Base-by-base conservation (phyloP, 1,140 invertebrate genomes). In the Alviniconcha marisindica region DNA sequence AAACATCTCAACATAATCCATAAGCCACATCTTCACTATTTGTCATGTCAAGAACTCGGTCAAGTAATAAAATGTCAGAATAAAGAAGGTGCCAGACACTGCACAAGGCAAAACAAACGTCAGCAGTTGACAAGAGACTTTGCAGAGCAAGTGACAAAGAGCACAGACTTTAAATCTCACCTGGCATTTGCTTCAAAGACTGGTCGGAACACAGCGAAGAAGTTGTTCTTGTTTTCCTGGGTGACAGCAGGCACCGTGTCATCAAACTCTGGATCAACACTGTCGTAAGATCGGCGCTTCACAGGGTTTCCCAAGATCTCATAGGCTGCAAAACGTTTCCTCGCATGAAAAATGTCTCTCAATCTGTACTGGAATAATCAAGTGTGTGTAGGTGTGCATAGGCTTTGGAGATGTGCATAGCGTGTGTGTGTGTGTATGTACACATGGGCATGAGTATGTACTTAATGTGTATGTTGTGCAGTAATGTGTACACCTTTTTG, bases 191-290 rank as follows among this genome's bases (percentile, higher is more conserved):
- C 93, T 91, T 97, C 95, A 93, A 99, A 96, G 87, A 96, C 95
- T 93, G 96, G 93, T 85, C 94, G 93, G 95, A 99, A 96, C n/a
- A 95, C 93, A 90, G 96, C 94, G 92, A 96, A 99, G 93, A 99
- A 98, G 88, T 97, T 95, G 90, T 95, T 95, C 91, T 97, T 97
- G 28, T 96, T 95, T 51, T 92, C 84, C 82, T 96, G 95, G 88
- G 95, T 95, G 71, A 95, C 94, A 1, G 95, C 94, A 28, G 98
- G 98, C 54, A 99, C 94, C 83, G 94, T 94, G 88, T 99, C 97
- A 92, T 98, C 97, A 93, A 99, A 98, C 86, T 96, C 95, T 7
- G 97, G 97, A 94, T 99, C 99, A 81, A 99, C 96, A 40, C 98
- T 99, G 94, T 99, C 99, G 93, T 97, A 99, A 0, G 98, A 96